Base-by-base conservation (phyloP, 2,888 invertebrate genomes). In the Caradrina clavipalpis region DNA sequence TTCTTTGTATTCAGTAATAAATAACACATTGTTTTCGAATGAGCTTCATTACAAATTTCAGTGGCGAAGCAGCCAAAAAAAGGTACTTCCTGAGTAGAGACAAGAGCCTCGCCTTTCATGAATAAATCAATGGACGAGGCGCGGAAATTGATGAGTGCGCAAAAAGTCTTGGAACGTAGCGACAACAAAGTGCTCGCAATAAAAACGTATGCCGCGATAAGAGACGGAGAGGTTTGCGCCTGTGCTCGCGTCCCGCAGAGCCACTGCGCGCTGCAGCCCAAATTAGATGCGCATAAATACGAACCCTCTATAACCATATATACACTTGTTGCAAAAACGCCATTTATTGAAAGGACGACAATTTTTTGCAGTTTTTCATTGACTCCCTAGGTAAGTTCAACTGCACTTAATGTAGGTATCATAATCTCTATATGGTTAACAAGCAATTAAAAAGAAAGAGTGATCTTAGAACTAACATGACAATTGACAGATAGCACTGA, bases 271-370 rank as follows among this genome's bases (percentile, higher is more conserved):
- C 85, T 81, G 75, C 86, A 82, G 84, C 87, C 92, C 91, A 94
- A 94, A 95, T 94, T 90, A 94, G 92, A 96, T 95, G 95, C 94
- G 93, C 95, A 95, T 95, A 95, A 92, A 93, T 94, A 91, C 86
- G 81, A 68, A 72, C 71, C 69, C 80, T 77, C 73, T 80, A 71
- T 73, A 74, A 73, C 73, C 80, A 77, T 80, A 77, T 80, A 78
- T 79, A 76, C 75, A 76, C 69, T 75, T 57, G 58, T 21, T 31
- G 60, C 51, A 78, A 76, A 81, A 78, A 77, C 62, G 67, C 61
- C 71, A 74, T 72, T 82, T 79, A 84, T 73, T 73, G 69, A 42
- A 63, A 50, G 54, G 26, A 42, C 56, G 45, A 58, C n/a, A 26
- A 45, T 69, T 76, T 63, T 58, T 72, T 72, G 53, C 45, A 59